Percentiles rank a stretch among this genome's conserved stretches.
These are phyloP conservation scores for Galaxias olidus DNA, from an alignment of 2,797 vertebrate species.

Conservation along the genomic window DNA sequence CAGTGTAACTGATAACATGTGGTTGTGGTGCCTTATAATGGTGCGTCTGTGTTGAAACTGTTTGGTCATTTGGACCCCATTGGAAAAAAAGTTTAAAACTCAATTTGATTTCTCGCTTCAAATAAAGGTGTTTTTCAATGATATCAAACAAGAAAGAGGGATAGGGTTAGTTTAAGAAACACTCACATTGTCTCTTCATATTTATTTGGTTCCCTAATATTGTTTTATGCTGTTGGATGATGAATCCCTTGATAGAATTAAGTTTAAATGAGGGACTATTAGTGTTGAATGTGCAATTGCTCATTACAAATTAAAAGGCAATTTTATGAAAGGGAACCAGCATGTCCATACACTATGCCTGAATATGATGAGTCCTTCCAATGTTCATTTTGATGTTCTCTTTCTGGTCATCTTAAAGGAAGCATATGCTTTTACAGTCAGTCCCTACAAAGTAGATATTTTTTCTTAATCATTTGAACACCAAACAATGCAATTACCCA, in stretches of 20 bases:
- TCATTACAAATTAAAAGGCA: constrained; percentile 64
- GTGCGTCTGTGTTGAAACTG: no score
- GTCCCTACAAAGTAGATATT: not conserved
- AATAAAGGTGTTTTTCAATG: not conserved
- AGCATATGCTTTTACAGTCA: constrained; percentile 20
- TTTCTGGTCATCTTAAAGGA: constrained; percentile 6
- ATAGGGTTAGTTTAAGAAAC: constrained; percentile 34
- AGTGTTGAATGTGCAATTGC: constrained; percentile 56
- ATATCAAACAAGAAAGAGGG: constrained; percentile 47
- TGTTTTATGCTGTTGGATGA: constrained; percentile 37
- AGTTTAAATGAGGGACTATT: constrained; percentile 62
- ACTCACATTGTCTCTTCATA: constrained; percentile 45
- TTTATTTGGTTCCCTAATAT: constrained; percentile 17
- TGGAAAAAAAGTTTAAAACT: no score
- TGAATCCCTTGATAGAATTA: constrained; percentile 23
- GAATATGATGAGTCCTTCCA: constrained; percentile 21
- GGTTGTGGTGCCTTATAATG: no score
- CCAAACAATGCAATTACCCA: no score
- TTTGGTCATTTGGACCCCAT: no score
- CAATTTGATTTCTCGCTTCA: no score
- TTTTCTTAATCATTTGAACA: constrained; percentile 17
- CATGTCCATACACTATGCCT: constrained; percentile 42
- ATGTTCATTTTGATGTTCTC: constrained; percentile 19
- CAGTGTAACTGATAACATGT: no score
- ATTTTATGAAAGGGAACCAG: constrained; percentile 54